phyloP scores from a whole-genome alignment of 2,797 vertebrate genomes.

The Brotula barbata region DNA sequence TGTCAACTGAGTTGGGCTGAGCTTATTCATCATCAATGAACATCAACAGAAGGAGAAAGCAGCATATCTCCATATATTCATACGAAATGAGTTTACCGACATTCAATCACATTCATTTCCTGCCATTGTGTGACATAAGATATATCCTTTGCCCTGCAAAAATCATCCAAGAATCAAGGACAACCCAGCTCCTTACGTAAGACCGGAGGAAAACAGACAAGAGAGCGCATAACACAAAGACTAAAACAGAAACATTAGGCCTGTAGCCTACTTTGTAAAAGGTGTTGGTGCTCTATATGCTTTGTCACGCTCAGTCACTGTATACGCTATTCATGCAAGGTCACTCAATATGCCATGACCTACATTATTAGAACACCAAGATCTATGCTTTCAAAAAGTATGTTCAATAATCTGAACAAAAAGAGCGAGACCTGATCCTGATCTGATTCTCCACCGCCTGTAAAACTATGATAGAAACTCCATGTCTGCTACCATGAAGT shows the following conservation, averaged over 20 bases:
- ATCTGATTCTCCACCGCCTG: too few species aligned
- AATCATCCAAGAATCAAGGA: slow-evolving; percentile 2
- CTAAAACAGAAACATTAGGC: background rate
- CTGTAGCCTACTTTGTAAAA: slow-evolving; percentile 15
- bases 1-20: too few species aligned
- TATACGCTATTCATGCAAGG: slow-evolving; percentile 22
- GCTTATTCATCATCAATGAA: too few species aligned
- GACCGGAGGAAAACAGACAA: background rate
- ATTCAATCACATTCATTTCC: too few species aligned
- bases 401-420: too few species aligned
- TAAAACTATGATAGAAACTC: too few species aligned
- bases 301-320: slow-evolving; percentile 24
- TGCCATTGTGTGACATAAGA: too few species aligned
- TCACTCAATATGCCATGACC: slow-evolving; percentile 36
- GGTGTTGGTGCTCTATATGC: slow-evolving; percentile 15
- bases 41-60: too few species aligned
- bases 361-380: slow-evolving; percentile 11
- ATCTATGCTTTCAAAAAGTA: background rate
- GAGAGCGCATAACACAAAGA: slow-evolving; percentile 11
- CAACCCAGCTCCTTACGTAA: background rate
- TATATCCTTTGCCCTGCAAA: too few species aligned
- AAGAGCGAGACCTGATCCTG: background rate
- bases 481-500: too few species aligned
- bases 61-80: too few species aligned
- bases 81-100: too few species aligned